Evolutionary conservation across 2,797 vertebrate genomes (phyloP).

Genomic region (Sebastes minor): DNA sequence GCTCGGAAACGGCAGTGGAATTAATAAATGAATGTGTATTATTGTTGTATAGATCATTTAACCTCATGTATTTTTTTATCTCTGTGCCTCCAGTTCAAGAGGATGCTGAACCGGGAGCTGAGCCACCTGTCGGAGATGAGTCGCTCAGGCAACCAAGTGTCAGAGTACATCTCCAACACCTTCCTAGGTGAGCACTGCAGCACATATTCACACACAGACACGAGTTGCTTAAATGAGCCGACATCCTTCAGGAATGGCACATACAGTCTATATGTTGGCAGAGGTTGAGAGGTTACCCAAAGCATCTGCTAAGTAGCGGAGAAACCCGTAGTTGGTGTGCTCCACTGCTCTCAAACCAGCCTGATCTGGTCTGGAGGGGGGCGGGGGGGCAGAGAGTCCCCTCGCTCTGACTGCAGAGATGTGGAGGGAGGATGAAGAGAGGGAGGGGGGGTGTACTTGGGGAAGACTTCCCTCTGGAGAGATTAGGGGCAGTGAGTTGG

Average conservation of each 20-base stretch:
- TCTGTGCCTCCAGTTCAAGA: constrained; percentile 90
- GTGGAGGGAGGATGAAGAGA: constrained; percentile 7
- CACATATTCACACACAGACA: background rate
- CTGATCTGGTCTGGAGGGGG: constrained; percentile 66
- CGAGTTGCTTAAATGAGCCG: background rate
- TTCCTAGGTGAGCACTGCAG: constrained; percentile 90
- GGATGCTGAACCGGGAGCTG: constrained; percentile 98
- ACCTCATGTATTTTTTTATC: background rate
- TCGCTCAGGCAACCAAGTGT: constrained; percentile 98
- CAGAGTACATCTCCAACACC: constrained; percentile 98
- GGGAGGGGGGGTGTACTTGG: constrained; percentile 9
- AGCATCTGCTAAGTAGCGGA: constrained; percentile 24
- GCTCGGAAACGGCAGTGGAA: background rate
- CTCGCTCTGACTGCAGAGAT: constrained; percentile 55
- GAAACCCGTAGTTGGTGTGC: constrained; percentile 36
- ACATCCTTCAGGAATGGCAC: background rate
- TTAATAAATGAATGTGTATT: background rate
- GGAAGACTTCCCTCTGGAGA: constrained; percentile 54
- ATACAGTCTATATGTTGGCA: background rate
- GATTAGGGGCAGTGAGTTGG: constrained; percentile 11
- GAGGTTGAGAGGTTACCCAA: constrained; percentile 33
- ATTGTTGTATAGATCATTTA: background rate
- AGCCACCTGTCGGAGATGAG: constrained; percentile 99
- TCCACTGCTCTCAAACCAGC: constrained; percentile 69
- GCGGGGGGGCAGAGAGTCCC: constrained; percentile 27